Evolutionary conservation across 2,113 vertebrate species (phyloP), one percentile per base, ranked within the genome.

Genomic region (Tretioscincus oriximinensis): DNA sequence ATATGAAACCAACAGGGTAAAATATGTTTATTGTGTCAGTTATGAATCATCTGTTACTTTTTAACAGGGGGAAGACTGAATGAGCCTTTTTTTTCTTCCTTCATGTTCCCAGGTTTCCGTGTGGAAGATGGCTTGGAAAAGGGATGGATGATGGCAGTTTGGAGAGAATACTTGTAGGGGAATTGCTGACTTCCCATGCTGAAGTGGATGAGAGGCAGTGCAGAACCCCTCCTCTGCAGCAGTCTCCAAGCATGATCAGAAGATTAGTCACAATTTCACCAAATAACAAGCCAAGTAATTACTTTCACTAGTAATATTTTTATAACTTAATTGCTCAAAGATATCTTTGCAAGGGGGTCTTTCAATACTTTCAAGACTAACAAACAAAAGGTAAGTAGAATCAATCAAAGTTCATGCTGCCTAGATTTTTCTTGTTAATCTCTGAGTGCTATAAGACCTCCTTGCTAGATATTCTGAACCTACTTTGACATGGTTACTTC

Each of bases 131-230:
- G 98, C 89, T 99, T 87, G 98, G 98, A 54, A 99, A 99, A 69
- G 98, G 98, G 1, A 97, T 99, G 92, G 98, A 99, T 64, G 98
- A 99, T 0, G 98, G 98, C 77, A 99, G 98, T 88, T 91, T 99
- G 82, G 98, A 99, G 91, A 96, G 98, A 81, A 96, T 99, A 85
- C 93, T 99, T 26, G 98, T 99, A 73, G 98, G 98, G 85, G 98
- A 99, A 88, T 81, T 99, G 90, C 95, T 98, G 88, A 98, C 96
- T 2, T 96, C 96, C 24, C 96, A 94, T 89, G 90, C 93, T 0
- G 98, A 99, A 84, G 97, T 90, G 4, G 98, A 99, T 1, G 98
- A 99, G 79, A 94, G 97, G 73, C 96, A 97, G 80, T 99, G 98
- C 87, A 96, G 98, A 83, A 99, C 98, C 0, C 98, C 98, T 0